Evolutionary conservation across 2,888 invertebrate species (phyloP), one percentile per base, ranked within the genome.

Genomic region (Oscheius sp.): DNA sequence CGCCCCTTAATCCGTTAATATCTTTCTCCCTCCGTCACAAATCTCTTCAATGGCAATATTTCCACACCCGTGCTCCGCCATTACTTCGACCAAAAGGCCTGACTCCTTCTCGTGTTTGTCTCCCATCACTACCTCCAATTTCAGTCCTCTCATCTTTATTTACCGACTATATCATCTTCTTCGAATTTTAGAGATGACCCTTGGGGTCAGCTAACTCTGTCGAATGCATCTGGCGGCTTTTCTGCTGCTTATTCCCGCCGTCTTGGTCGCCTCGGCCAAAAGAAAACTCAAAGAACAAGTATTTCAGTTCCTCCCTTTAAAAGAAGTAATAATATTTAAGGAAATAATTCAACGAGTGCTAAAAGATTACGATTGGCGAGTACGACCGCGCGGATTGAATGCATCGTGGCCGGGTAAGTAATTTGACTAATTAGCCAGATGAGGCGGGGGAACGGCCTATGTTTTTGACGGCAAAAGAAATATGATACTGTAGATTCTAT

Each of bases 351-450:
- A 87, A 72, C 77, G 84, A 56, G 80, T 85, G 21, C 61, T 80
- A 27, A 81, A 81, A 69, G 85, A 86, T 72, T 87, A 87, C 74
- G 87, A 87, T 70, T 87, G 87, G 87, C 75, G 87, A 52, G 87
- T 87, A 9, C 66, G 87, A n/a, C 87, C 87, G 2, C 76, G 87
- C 21, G 87, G 87, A 18, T 68, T 76, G 66, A 87, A 87, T 76
- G 78, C 80, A 43, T 80, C 82, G 18, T 87, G 87, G 87, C 86
- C 86, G 73, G 87, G 87, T 86, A 18, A 41, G 46, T 66, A 66
- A 46, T 66, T 52, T 27, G 46, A 63, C 35, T 58, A 58, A 58
- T 58, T 58, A 58, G 58, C 35, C 35, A 35, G 35, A 35, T 35
- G 35, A 27, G 58, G 1, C 16, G 27, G 23, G 58, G 13, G 25